Evolutionary conservation across 2,113 vertebrate genomes (phyloP), one percentile per base, ranked within the genome.

Genomic region (Ictalurus furcatus): DNA sequence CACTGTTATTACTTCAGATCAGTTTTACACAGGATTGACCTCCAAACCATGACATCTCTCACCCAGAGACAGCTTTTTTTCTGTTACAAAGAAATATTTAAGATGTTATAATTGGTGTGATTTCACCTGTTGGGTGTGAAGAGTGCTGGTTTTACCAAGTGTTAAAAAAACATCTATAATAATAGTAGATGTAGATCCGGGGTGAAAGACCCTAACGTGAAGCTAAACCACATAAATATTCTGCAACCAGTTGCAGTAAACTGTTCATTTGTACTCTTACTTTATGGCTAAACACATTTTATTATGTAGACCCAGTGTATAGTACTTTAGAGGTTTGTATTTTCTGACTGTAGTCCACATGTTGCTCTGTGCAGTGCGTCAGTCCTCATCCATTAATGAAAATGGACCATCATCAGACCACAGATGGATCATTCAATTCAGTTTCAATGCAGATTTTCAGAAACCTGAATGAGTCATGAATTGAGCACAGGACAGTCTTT

Each of bases 61-160:
- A 85, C 6, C 28, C 4, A 23, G 73, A n/a, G 82, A 85, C 30
- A n/a, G 67, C 21, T 34, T 67, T 71, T 63, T 12, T 21, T 76
- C 40, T 40, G 2, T 67, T 48, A 56, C 65, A 3, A 56, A 16
- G 54, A 76, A 65, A 81, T 71, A 78, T 65, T 21, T 76, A 28
- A 16, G 40, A 71, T 40, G 25, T 59, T 71, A 40, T 59, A 71
- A 80, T 69, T 56, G 74, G 59, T 85, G 76, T 80, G 58, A 54
- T 67, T 87, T 87, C 17, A 79, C n/a, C 28, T 88, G 48, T 54
- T 71, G 7, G 48, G 11, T 52, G 86, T 69, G 59, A 82, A 73
- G 34, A 82, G 14, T 17, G 44, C 30, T 87, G 76, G 12, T 52
- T 79, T 79, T 54, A 28, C 54, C n/a, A 44, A 59, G 56, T 87